phyloP scores from a whole-genome alignment of 2,888 invertebrate genomes.

The Cotesia congregata region DNA sequence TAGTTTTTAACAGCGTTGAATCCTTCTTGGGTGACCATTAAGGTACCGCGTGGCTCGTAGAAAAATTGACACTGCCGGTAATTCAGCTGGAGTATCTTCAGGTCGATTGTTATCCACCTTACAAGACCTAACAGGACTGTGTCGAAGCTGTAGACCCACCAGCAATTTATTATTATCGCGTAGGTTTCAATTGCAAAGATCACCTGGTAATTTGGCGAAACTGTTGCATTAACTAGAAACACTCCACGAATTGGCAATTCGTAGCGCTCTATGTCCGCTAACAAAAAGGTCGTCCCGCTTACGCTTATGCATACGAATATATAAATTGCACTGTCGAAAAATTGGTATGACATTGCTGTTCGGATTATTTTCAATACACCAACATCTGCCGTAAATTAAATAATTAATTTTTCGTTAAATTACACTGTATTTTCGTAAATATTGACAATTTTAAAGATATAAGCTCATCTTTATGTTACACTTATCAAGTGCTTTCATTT shows the following conservation, averaged over 20 bases:
- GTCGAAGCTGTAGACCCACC: neutral
- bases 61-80: neutral
- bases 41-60: neutral
- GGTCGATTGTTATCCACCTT: neutral
- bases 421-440: too few relatives aligned
- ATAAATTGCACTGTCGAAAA: neutral
- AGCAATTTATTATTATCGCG: neutral
- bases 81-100: neutral
- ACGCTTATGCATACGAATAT: neutral
- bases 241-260: neutral
- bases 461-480: too few relatives aligned
- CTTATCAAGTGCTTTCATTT: too few relatives aligned
- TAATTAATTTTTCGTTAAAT: too few relatives aligned
- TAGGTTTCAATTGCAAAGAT: neutral
- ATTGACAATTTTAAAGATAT: too few relatives aligned
- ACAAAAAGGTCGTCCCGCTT: neutral
- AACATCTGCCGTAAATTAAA: too few relatives aligned
- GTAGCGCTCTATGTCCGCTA: neutral
- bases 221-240: neutral
- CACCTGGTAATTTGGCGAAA: neutral
- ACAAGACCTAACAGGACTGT: neutral
- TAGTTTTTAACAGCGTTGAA: neutral
- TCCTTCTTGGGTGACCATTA: neutral
- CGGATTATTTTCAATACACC: neutral
- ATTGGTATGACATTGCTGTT: neutral